Evolutionary conservation across 2,797 vertebrate genomes (phyloP).

Genomic region (Enteromius radiatus): DNA sequence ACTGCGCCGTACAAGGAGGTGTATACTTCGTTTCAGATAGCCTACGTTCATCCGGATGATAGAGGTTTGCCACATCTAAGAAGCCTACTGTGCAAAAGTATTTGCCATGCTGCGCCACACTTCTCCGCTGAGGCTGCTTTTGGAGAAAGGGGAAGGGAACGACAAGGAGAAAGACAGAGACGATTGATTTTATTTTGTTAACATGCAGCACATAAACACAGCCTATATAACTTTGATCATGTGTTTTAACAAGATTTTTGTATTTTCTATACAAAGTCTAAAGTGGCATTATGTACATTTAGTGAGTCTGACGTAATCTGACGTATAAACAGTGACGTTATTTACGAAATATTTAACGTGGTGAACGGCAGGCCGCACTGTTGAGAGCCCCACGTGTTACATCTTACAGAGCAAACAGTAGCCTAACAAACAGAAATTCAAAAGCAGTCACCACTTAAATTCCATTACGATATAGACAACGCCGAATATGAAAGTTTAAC

Average conservation of each 20-base stretch:
- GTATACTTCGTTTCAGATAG: neutral
- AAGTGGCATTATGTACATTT: neutral
- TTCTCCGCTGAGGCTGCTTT: neutral
- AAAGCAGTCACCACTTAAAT: neutral
- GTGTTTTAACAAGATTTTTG: neutral
- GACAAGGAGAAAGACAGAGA: neutral
- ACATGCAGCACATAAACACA: neutral
- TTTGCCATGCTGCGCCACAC: slow-evolving; percentile 19
- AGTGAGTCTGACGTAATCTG: neutral
- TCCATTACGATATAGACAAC: neutral
- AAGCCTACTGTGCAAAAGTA: slow-evolving; percentile 17
- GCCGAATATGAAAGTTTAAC: neutral
- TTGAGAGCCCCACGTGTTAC: neutral
- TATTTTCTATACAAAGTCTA: neutral
- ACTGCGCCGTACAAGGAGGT: neutral
- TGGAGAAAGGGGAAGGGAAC: neutral
- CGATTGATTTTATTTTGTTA: neutral
- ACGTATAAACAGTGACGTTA: neutral
- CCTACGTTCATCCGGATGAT: neutral
- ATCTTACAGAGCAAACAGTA: neutral
- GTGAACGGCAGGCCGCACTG: neutral
- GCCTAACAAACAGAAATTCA: neutral
- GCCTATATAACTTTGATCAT: neutral
- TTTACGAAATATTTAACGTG: neutral
- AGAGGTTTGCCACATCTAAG: neutral